Conservation (phyloP, 2,797 vertebrate genomes). For the Diglossa cyanea region DNA sequence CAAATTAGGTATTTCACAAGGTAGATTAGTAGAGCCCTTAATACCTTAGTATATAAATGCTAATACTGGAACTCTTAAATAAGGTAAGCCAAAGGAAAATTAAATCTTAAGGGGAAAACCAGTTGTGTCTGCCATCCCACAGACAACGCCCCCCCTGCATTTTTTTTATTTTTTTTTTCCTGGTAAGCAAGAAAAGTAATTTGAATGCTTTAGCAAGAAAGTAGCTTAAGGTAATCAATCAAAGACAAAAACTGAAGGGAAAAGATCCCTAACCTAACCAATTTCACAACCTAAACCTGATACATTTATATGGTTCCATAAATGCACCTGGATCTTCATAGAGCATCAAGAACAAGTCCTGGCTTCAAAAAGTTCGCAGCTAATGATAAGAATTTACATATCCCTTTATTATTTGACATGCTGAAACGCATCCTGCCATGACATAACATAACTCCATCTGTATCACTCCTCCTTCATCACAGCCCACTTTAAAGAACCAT, state of each 20-base stretch:
- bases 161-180: background rate
- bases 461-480: background rate
- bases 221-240: background rate
- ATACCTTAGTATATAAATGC: conserved; percentile 52
- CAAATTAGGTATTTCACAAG: conserved; percentile 62
- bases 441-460: background rate
- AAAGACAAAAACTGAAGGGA: background rate
- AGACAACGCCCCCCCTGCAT: background rate
- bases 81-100: conserved; percentile 31
- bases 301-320: background rate
- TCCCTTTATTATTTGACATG: background rate
- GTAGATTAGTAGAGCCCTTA: conserved; percentile 53
- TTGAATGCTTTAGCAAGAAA: background rate
- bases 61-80: conserved; percentile 48
- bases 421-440: background rate
- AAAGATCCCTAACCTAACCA: accelerated
- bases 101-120: conserved; percentile 31
- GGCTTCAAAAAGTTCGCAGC: background rate
- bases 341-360: background rate
- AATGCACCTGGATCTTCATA: background rate
- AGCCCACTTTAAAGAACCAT: background rate
- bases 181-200: background rate
- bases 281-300: background rate
- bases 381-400: background rate
- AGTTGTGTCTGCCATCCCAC: background rate